These are phyloP conservation scores for Xestobium rufovillosum DNA, from an alignment of 2,888 invertebrate species.

Conservation along the genomic window DNA sequence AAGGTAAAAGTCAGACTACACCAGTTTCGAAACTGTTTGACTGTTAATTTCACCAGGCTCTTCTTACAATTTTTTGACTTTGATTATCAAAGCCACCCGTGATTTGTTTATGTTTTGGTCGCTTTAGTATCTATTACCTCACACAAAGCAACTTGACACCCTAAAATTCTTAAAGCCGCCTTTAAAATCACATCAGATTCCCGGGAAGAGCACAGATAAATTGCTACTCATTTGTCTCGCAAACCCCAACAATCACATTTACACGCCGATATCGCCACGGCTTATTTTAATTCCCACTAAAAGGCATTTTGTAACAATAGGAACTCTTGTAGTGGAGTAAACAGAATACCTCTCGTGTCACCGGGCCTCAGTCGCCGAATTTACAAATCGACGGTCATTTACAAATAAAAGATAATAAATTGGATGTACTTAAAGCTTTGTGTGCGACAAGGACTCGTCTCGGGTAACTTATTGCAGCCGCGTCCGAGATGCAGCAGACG, in stretches of 20 bases:
- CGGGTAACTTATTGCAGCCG: constrained; percentile 1
- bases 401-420: constrained; percentile 43
- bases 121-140: too few species aligned
- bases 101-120: too few species aligned
- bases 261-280: constrained; percentile 28
- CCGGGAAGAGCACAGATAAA: constrained; percentile 30
- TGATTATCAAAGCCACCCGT: too few species aligned
- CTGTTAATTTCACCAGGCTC: too few species aligned
- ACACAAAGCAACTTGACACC: too few species aligned
- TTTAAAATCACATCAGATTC: constrained; percentile 3
- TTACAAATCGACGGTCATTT: constrained; percentile 40
- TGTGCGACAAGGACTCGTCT: not conserved
- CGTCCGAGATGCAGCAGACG: too few species aligned
- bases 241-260: constrained; percentile 29
- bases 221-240: constrained; percentile 38
- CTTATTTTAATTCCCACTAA: constrained; percentile 37
- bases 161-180: too few species aligned
- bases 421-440: constrained; percentile 33
- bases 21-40: too few species aligned
- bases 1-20: too few species aligned
- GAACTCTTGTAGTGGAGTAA: constrained; percentile 31
- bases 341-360: constrained; percentile 26
- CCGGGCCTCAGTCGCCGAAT: constrained; percentile 32
- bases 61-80: too few species aligned
- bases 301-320: constrained; percentile 32